Conservation (phyloP, 2,113 vertebrate genomes). For the Sigmodon hispidus region DNA sequence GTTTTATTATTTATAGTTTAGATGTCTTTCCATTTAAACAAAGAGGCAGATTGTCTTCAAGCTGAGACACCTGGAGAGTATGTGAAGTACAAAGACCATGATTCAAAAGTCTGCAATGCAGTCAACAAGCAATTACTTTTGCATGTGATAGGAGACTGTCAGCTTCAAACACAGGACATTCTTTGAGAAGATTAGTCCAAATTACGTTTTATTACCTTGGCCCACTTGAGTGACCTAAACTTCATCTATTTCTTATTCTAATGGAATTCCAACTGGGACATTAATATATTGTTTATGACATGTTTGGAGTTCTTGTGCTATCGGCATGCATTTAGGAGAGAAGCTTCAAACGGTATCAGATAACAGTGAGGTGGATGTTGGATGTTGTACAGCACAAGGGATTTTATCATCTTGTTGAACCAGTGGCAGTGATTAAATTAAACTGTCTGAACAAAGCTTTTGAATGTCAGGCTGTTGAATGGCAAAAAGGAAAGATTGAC, state of each 20-base stretch:
- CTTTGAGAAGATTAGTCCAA: slow-evolving; percentile 97
- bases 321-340: slow-evolving; percentile 93
- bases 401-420: slow-evolving; percentile 96
- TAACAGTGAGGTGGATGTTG: slow-evolving; percentile 92
- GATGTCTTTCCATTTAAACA: slow-evolving; percentile 86
- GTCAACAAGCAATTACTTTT: slow-evolving; percentile 95
- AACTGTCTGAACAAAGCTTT: slow-evolving; percentile 99
- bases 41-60: slow-evolving; percentile 91
- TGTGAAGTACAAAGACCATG: slow-evolving; percentile 87
- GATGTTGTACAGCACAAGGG: slow-evolving; percentile 91
- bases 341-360: slow-evolving; percentile 94
- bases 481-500: slow-evolving; percentile 94
- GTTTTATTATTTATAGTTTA: slow-evolving; percentile 86
- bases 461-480: slow-evolving; percentile 92
- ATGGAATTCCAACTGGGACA: slow-evolving; percentile 93
- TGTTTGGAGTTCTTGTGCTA: slow-evolving; percentile 95
- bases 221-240: slow-evolving; percentile 90
- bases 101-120: slow-evolving; percentile 88
- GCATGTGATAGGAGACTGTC: slow-evolving; percentile 92
- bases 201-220: slow-evolving; percentile 98
- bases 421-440: slow-evolving; percentile 98
- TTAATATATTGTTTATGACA: slow-evolving; percentile 96
- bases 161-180: slow-evolving; percentile 96
- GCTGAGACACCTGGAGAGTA: slow-evolving; percentile 94
- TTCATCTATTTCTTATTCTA: slow-evolving; percentile 92